phyloP scores from a whole-genome alignment of 2,888 invertebrate species.

The Aspidapion aeneum region DNA sequence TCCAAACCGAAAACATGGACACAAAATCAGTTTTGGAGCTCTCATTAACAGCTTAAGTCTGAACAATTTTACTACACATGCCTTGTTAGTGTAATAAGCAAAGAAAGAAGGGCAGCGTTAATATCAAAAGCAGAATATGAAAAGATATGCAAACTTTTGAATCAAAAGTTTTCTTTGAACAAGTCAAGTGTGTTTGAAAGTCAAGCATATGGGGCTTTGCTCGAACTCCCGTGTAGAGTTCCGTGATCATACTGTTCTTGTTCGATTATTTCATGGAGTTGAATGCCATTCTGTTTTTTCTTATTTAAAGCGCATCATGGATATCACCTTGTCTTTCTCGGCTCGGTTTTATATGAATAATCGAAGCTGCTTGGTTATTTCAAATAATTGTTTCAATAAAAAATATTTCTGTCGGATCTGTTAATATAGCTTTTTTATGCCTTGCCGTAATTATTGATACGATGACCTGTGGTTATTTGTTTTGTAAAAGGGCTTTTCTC shows the following conservation, averaged over 20 bases:
- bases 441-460: background rate
- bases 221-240: background rate
- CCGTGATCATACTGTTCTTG: background rate
- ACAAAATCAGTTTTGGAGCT: no score
- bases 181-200: no score
- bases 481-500: background rate
- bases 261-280: background rate
- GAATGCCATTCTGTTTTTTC: background rate
- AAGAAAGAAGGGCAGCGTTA: no score
- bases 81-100: no score
- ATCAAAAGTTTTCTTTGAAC: no score
- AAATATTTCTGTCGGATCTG: background rate
- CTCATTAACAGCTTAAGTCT: no score
- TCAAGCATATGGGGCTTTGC: no score
- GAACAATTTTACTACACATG: no score
- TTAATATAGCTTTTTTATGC: slow-evolving; percentile 2
- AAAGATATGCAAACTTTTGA: no score
- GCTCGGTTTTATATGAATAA: background rate
- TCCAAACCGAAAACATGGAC: no score
- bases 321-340: background rate
- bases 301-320: background rate
- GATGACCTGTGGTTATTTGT: background rate
- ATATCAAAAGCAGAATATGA: no score
- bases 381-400: slow-evolving; percentile 4
- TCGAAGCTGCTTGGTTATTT: background rate